These are phyloP conservation scores for Ormyrus thymus DNA, from an alignment of 2,888 invertebrate species.

Conservation along the genomic window DNA sequence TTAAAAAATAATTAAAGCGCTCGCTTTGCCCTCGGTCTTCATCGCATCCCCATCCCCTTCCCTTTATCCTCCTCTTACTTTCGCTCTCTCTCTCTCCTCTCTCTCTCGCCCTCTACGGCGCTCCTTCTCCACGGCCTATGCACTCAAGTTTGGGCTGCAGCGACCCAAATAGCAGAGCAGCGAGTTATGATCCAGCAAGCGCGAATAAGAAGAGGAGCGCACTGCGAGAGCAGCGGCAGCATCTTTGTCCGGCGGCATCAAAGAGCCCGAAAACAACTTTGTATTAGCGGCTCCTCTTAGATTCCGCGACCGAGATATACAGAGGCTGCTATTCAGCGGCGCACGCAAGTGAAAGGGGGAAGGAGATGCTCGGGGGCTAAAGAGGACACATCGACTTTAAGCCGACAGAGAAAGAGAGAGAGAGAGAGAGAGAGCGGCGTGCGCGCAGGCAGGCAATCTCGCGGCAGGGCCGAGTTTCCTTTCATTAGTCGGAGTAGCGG, in stretches of 20 bases:
- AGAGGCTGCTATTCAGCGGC: not conserved
- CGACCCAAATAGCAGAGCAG: not conserved
- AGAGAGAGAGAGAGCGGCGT: slow-evolving; percentile 21
- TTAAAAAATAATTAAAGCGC: too few species aligned
- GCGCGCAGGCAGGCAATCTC: slow-evolving; percentile 64
- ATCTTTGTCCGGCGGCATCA: slow-evolving; percentile 1
- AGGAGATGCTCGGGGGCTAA: slow-evolving; percentile 54
- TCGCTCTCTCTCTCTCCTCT: not conserved
- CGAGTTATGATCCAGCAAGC: not conserved
- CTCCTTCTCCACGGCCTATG: not conserved
- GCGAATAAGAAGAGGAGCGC: not conserved
- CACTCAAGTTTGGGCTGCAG: too few species aligned
- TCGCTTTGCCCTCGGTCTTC: not conserved
- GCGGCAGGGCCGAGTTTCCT: slow-evolving; percentile 70
- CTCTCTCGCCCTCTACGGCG: not conserved
- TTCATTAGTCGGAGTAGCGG: slow-evolving; percentile 74
- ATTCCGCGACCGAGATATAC: not conserved
- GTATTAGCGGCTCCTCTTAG: not conserved
- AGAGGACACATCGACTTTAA: slow-evolving; percentile 72
- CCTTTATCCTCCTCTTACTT: not conserved
- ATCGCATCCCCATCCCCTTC: not conserved
- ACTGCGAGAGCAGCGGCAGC: too few species aligned
- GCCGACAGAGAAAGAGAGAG: slow-evolving; percentile 56
- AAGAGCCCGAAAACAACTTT: slow-evolving; percentile 40
- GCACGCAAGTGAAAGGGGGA: not conserved